phyloP scores from a whole-genome alignment of 1,140 invertebrate species.

The Caerostris darwini region DNA sequence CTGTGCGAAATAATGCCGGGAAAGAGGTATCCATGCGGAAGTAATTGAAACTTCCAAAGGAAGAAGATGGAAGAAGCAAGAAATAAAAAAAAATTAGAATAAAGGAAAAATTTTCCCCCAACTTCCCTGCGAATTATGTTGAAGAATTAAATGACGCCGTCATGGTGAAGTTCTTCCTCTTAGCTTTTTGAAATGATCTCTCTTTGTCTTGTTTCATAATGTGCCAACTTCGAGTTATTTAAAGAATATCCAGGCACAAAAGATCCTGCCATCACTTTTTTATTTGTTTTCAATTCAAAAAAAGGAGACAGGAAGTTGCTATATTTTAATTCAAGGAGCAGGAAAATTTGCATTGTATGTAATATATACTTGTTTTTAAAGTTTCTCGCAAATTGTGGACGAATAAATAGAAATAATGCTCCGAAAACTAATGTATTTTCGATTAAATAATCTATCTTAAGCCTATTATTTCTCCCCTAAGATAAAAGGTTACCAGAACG shows the following conservation, averaged over 20 bases:
- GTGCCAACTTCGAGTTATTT: background rate
- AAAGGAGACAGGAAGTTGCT: no score
- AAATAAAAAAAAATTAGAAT: background rate
- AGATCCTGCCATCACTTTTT: background rate
- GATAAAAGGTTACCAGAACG: no score
- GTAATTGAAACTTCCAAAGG: constrained; percentile 12
- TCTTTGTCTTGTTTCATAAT: background rate
- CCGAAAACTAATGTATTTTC: no score
- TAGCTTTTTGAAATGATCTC: background rate
- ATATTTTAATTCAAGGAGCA: no score
- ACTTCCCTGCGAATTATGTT: background rate
- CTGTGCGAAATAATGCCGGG: background rate
- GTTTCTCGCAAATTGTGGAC: no score
- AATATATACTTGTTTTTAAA: no score
- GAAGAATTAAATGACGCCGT: constrained; percentile 37
- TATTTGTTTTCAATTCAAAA: no score
- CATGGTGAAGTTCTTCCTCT: background rate
- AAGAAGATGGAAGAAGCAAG: background rate
- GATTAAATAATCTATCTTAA: no score
- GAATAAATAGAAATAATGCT: no score
- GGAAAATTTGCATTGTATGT: no score
- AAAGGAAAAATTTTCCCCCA: background rate
- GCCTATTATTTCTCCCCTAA: no score
- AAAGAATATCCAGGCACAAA: background rate
- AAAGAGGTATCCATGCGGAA: background rate